These are phyloP conservation scores for Drosophila neocordata DNA, from an alignment of 1,140 invertebrate genomes.

Conservation along the genomic window DNA sequence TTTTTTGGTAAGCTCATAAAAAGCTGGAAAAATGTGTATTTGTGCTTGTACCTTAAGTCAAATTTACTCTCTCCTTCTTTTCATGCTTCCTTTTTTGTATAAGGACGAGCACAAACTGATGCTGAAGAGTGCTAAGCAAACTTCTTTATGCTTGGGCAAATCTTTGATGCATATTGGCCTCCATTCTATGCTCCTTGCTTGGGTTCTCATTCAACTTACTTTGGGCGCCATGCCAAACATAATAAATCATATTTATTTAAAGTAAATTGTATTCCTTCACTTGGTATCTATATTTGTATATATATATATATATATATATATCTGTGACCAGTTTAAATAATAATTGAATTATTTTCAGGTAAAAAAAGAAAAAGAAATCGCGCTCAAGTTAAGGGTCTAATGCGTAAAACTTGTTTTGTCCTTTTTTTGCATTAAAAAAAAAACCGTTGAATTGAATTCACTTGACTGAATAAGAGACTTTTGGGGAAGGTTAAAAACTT, in stretches of 20 bases:
- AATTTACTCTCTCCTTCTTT: slow-evolving; percentile 48
- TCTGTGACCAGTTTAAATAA: slow-evolving; percentile 47
- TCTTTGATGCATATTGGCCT: slow-evolving; percentile 60
- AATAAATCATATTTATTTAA: slow-evolving; percentile 81
- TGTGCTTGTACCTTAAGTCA: slow-evolving; percentile 59
- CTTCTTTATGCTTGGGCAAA: slow-evolving; percentile 48
- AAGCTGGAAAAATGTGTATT: slow-evolving; percentile 32
- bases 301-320: not conserved
- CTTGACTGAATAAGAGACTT: not conserved
- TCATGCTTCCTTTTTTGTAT: not conserved
- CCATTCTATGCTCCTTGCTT: not conserved
- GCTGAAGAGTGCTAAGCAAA: slow-evolving; percentile 57
- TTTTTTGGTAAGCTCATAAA: slow-evolving; percentile 43
- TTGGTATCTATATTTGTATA: slow-evolving; percentile 17
- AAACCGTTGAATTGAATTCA: slow-evolving; percentile 1
- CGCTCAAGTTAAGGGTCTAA: slow-evolving; percentile 44
- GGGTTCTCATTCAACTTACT: not conserved
- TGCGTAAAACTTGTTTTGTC: slow-evolving; percentile 53
- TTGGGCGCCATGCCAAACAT: slow-evolving; percentile 62
- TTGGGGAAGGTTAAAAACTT: not conserved
- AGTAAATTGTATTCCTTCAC: slow-evolving; percentile 58
- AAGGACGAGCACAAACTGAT: slow-evolving; percentile 11
- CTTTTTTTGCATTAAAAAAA: slow-evolving; percentile 22
- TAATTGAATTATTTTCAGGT: slow-evolving; percentile 68
- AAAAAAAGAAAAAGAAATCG: slow-evolving; percentile 15